phyloP scores from a whole-genome alignment of 2,888 invertebrate genomes.

The Lasiommata megera region DNA sequence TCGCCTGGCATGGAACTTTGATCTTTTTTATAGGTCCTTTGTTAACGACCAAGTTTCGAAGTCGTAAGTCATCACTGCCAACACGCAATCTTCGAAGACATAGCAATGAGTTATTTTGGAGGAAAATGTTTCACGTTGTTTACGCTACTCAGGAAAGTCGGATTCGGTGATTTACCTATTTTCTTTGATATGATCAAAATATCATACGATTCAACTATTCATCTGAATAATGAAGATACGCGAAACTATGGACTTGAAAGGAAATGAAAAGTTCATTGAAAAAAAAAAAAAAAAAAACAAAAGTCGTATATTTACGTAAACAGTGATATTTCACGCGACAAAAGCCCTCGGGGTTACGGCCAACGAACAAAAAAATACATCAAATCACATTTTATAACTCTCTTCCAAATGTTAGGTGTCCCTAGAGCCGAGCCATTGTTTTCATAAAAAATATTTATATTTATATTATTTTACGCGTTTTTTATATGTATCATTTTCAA shows the following conservation, averaged over 20 bases:
- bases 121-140: too few relatives aligned
- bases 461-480: slow-evolving; percentile 9
- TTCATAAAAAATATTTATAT: slow-evolving; percentile 6
- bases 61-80: too few relatives aligned
- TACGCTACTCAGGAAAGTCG: too few relatives aligned
- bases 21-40: too few relatives aligned
- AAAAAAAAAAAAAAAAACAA: too few relatives aligned
- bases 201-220: not conserved
- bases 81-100: too few relatives aligned
- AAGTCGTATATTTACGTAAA: slow-evolving; percentile 12
- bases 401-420: slow-evolving; percentile 38
- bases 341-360: slow-evolving; percentile 14
- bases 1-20: too few relatives aligned
- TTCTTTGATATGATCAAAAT: too few relatives aligned
- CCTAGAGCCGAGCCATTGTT: slow-evolving; percentile 13
- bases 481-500: not conserved
- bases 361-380: slow-evolving; percentile 15
- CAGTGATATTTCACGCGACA: slow-evolving; percentile 13
- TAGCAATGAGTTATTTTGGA: too few relatives aligned
- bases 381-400: slow-evolving; percentile 17
- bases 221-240: slow-evolving; percentile 3
- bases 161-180: too few relatives aligned
- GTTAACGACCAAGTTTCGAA: too few relatives aligned
- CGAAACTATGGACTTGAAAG: not conserved
- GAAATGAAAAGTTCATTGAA: slow-evolving; percentile 9